phyloP scores from a whole-genome alignment of 1,140 invertebrate genomes.

The Coelopa frigida region DNA sequence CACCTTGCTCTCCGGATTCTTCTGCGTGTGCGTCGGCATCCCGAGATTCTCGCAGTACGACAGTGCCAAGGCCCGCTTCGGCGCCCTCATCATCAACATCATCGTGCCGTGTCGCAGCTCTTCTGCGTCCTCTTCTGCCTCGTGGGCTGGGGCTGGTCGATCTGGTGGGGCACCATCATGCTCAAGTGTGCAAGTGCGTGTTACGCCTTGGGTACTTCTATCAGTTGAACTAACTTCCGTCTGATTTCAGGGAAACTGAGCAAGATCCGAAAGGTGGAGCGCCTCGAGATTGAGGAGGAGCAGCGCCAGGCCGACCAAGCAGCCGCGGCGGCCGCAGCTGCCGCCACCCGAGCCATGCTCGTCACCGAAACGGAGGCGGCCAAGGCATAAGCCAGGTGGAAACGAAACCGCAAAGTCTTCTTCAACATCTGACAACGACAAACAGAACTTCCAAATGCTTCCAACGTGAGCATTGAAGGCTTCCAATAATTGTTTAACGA shows the following conservation, averaged over 20 bases:
- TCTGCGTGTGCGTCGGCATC: slow-evolving; percentile 82
- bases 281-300: slow-evolving; percentile 39
- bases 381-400: too few species aligned
- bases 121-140: slow-evolving; percentile 92
- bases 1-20: slow-evolving; percentile 77
- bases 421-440: too few species aligned
- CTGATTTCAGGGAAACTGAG: slow-evolving; percentile 34
- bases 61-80: slow-evolving; percentile 60
- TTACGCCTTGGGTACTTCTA: too few species aligned
- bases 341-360: too few species aligned
- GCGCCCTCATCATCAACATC: slow-evolving; percentile 71
- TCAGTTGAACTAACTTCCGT: too few species aligned
- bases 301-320: slow-evolving; percentile 35
- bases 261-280: slow-evolving; percentile 42
- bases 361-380: too few species aligned
- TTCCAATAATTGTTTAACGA: too few species aligned
- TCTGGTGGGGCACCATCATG: slow-evolving; percentile 93
- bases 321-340: slow-evolving; percentile 16
- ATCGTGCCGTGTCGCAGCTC: slow-evolving; percentile 74
- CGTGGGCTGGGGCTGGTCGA: slow-evolving; percentile 95
- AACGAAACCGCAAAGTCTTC: too few species aligned
- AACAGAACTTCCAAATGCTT: too few species aligned
- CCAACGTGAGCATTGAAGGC: too few species aligned
- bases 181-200: slow-evolving; percentile 64
- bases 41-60: slow-evolving; percentile 73